phyloP scores from a whole-genome alignment of 2,113 vertebrate species.

The Scartelaos histophorus region DNA sequence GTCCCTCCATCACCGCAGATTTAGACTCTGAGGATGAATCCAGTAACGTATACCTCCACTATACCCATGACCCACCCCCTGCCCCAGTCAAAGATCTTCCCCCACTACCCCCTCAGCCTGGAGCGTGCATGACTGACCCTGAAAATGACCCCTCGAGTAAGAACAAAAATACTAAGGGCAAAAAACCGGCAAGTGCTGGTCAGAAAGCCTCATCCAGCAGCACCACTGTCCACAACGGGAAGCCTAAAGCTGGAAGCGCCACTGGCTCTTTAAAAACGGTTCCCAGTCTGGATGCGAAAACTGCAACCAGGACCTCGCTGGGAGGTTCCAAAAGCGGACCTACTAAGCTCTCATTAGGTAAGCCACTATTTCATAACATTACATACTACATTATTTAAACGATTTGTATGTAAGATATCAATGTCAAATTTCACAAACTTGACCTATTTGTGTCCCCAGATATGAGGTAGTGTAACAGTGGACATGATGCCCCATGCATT shows the following conservation, averaged over 20 bases:
- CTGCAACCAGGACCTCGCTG: constrained; percentile 42
- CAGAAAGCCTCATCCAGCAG: constrained; percentile 25
- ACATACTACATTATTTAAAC: background rate
- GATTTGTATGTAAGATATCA: background rate
- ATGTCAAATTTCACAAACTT: too few species aligned
- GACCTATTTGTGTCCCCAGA: too few species aligned
- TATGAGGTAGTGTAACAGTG: too few species aligned
- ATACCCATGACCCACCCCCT: constrained; percentile 75
- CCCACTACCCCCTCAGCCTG: constrained; percentile 81
- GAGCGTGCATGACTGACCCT: constrained; percentile 88
- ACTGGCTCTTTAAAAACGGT: constrained; percentile 40
- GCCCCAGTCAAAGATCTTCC: constrained; percentile 82
- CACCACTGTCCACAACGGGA: constrained; percentile 23
- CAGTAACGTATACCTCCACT: constrained; percentile 50
- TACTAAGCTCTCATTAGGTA: constrained; percentile 54
- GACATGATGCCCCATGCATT: too few species aligned
- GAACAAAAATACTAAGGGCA: constrained; percentile 38
- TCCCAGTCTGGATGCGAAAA: constrained; percentile 61
- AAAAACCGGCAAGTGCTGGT: constrained; percentile 55
- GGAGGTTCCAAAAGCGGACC: constrained; percentile 52
- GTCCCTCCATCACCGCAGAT: constrained; percentile 78
- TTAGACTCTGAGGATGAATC: constrained; percentile 85
- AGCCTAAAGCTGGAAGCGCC: constrained; percentile 55
- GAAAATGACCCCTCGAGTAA: constrained; percentile 70
- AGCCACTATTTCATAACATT: background rate